Conservation (phyloP, 2,113 vertebrate genomes). For the Leuciscus idus region DNA sequence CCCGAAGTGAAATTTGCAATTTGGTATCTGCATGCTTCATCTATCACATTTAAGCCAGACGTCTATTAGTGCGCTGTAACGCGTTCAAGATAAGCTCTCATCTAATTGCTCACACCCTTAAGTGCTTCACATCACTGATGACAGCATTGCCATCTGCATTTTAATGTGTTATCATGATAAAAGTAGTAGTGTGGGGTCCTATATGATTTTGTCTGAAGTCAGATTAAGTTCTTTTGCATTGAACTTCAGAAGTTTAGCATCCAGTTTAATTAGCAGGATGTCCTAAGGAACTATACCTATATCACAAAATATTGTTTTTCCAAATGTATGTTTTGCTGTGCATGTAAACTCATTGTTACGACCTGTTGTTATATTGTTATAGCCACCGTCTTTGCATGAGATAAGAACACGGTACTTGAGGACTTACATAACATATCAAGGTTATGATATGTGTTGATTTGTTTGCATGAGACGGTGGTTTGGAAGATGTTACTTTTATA, state of each 20-base stretch:
- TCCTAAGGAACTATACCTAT: no score
- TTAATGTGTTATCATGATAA: slow-evolving; percentile 45
- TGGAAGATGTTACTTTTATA: background rate
- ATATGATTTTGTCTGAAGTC: slow-evolving; percentile 4
- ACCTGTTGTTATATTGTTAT: background rate
- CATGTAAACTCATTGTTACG: background rate
- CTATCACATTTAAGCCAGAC: slow-evolving; percentile 55
- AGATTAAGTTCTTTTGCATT: background rate
- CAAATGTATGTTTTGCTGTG: background rate
- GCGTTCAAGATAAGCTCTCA: slow-evolving; percentile 48
- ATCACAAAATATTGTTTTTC: background rate
- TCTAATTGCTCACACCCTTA: slow-evolving; percentile 55
- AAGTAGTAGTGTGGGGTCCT: background rate
- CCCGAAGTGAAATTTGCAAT: slow-evolving; percentile 50
- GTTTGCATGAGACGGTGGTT: background rate
- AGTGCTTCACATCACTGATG: slow-evolving; percentile 48
- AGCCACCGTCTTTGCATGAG: background rate
- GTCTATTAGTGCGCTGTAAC: slow-evolving; percentile 43
- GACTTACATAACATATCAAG: no score
- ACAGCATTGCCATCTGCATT: slow-evolving; percentile 50
- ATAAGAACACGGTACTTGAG: background rate
- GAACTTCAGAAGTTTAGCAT: background rate
- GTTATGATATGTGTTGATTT: background rate
- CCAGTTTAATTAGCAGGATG: background rate
- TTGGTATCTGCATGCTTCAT: slow-evolving; percentile 49